A percentile compares a stretch with the other conserved stretches of the same genome.
These are phyloP conservation scores for Apostichopus leukothele DNA, from an alignment of 53 echinoderm and acorn worm genomes.

Conservation along the genomic window DNA sequence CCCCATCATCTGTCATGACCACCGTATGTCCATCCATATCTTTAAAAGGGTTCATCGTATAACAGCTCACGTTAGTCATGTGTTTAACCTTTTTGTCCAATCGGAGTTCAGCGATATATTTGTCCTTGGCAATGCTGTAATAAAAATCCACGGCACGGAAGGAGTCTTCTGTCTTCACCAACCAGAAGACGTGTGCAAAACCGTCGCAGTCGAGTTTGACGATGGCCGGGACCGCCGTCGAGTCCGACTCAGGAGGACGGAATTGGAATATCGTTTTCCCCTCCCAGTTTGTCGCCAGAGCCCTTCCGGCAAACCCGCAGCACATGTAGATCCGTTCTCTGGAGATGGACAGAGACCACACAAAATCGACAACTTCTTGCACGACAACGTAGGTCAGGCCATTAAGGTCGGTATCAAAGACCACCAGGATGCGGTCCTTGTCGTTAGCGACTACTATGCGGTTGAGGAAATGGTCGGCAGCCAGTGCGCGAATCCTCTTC, in stretches of 20 bases:
- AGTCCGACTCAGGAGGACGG: not conserved
- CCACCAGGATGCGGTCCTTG: not conserved
- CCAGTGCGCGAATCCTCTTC: constrained; percentile 23
- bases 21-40: not conserved
- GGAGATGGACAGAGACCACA: constrained; percentile 14
- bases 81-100: constrained; percentile 25
- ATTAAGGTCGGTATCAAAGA: not conserved
- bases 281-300: not conserved
- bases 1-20: constrained; percentile 23
- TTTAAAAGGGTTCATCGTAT: not conserved
- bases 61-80: not conserved
- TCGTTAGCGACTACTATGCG: constrained; percentile 3
- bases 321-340: constrained; percentile 20
- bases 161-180: constrained; percentile 20
- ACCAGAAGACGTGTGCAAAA: constrained; percentile 25
- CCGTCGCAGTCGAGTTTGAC: constrained; percentile 3
- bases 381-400: not conserved
- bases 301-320: not conserved
- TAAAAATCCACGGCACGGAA: constrained; percentile 30
- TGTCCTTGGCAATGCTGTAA: constrained; percentile 3
- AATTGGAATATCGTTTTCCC: constrained; percentile 19
- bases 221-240: not conserved
- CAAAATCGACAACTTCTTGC: not conserved
- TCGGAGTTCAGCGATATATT: constrained; percentile 13
- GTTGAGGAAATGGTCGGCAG: not conserved